Base-by-base conservation (phyloP, 2,113 vertebrate genomes). In the Ondatra zibethicus region DNA sequence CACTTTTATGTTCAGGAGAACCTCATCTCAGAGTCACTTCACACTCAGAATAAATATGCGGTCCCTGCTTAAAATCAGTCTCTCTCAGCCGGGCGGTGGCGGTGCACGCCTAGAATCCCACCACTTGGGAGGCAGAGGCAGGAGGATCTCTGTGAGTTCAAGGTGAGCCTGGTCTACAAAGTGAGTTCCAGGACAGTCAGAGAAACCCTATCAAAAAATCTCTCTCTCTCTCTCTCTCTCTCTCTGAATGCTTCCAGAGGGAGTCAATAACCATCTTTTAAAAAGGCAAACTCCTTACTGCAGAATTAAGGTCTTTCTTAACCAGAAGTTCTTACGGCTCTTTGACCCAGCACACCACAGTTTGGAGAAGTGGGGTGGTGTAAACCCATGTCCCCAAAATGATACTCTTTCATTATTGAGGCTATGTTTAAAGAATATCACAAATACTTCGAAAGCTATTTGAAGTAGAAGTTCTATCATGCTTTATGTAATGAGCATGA, bases 241-340 rank as follows among this genome's bases (percentile, higher is more conserved):
- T 55, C 52, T 55, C 14, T 55, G 66, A 91, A 92, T 80, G 85
- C 65, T 72, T 97, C 93, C 76, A 66, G 33, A 97, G 29, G 7
- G 21, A 91, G 80, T 81, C 66, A 66, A 66, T 47, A 92, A 91
- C 92, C 42, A 94, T 4, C 0, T 42, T 58, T 16, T 84, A 77
- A 89, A 80, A 92, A 94, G 31, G 11, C 65, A n/a, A 85, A 12
- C 33, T 80, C 58, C 47, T 45, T 76, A 88, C 52, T 70, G 75
- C 75, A 72, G 93, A 92, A 94, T 96, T 96, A 72, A 3, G 96
- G 55, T 61, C 86, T 47, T 25, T 87, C 87, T 92, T 77, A 84
- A 88, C 75, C 12, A 84, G 92, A 96, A 94, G 80, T 85, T 93
- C 95, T 95, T n/a, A 81, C 45, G 36, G 21, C 27, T 58, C 36